Evolutionary conservation across 2,888 invertebrate species (phyloP), one percentile per base, ranked within the genome.

Genomic region (Lasius platythorax): DNA sequence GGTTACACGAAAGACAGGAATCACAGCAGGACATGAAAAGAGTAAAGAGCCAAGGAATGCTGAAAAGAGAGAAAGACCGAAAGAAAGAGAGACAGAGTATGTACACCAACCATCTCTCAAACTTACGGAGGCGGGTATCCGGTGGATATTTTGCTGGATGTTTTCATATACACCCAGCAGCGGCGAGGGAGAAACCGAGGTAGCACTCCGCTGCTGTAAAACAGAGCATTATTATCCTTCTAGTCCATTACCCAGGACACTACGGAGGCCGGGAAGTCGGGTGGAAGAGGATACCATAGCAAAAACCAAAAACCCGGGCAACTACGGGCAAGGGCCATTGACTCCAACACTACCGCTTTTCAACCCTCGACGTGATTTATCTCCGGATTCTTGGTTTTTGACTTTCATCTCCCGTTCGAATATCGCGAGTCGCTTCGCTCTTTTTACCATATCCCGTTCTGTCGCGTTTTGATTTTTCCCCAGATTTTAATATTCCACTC

Each of bases 151-250:
- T 93, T 91, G 90, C 90, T 88, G 84, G 88, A 91, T 92, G 92
- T 92, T 93, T 93, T 93, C 93, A 92, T 93, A 91, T 88, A 92
- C 90, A 89, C 85, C 70, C 84, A 81, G 63, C 82, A 82, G 85
- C 82, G 81, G 79, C 73, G 68, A 67, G 85, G 84, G 85, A 79
- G 85, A 87, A 86, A 86, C 86, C 87, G 88, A 82, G 88, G 88
- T 85, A 81, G 88, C 87, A 87, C 89, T 88, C 85, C 87, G 89
- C 85, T 88, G 89, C 92, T 93, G 93, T 93, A 93, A 93, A 93
- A 93, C 93, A 93, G 92, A 93, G 92, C 92, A 93, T 93, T 93
- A 93, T 93, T 93, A 93, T 93, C 93, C 92, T 93, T 93, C 94
- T 93, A 93, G 92, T 92, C 93, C 93, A 93, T 93, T 93, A 93